Evolutionary conservation across 2,888 invertebrate species (phyloP).

Genomic region (Smittia aterrima): DNA sequence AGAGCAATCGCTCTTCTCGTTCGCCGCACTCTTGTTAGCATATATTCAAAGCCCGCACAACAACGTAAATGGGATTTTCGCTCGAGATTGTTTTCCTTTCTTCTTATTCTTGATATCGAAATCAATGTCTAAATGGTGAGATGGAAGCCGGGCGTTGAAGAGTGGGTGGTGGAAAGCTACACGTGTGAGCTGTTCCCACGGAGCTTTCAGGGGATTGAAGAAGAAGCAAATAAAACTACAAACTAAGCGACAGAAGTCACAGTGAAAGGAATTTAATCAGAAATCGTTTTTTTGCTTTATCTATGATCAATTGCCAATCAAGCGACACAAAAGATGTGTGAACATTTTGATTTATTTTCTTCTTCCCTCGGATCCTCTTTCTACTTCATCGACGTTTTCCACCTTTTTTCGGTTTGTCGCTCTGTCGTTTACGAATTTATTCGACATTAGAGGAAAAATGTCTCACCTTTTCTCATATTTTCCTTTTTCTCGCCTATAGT

Average conservation of each 20-base stretch:
- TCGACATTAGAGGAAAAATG: background rate
- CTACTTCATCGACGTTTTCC: background rate
- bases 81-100: background rate
- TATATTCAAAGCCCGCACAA: background rate
- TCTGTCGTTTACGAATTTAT: background rate
- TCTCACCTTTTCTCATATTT: background rate
- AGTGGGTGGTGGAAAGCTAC: background rate
- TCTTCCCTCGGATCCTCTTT: background rate
- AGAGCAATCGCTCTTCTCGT: background rate
- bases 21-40: background rate
- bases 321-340: conserved; percentile 1
- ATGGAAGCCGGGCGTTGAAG: background rate
- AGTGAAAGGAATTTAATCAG: background rate
- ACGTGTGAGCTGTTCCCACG: background rate
- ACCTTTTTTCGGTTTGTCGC: background rate
- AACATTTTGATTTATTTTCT: conserved; percentile 8
- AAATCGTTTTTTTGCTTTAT: background rate
- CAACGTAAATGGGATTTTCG: background rate
- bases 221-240: background rate
- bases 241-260: background rate
- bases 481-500: background rate
- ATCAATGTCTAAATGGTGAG: background rate
- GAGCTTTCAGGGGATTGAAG: background rate
- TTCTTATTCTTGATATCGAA: background rate
- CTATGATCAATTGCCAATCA: background rate